Evolutionary conservation across 2,797 vertebrate species (phyloP).

Genomic region (Cossypha dichroa): DNA sequence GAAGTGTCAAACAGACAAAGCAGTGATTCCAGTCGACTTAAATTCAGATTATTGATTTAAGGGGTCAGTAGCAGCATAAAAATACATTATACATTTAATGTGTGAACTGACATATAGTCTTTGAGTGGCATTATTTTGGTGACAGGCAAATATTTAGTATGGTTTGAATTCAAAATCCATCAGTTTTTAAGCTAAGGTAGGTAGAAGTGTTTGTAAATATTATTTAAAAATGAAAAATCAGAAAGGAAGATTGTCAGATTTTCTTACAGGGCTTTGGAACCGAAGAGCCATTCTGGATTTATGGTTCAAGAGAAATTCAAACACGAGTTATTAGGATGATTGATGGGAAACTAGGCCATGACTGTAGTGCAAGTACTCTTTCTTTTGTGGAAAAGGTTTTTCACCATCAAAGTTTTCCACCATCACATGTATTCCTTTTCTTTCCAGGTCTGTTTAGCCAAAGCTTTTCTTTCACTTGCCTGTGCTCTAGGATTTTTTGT

Average conservation of each 20-base stretch:
- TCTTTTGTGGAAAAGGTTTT: neutral
- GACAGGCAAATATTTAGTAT: neutral
- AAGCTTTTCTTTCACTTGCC: neutral
- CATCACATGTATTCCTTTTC: neutral
- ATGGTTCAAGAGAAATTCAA: neutral
- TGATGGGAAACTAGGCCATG: neutral
- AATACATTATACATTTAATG: neutral
- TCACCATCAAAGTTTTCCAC: neutral
- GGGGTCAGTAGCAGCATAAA: constrained; percentile 22
- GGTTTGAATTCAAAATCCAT: neutral
- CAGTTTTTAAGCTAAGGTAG: neutral
- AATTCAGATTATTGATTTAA: constrained; percentile 36
- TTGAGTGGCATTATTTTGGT: neutral
- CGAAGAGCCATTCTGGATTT: neutral
- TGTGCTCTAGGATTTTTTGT: neutral
- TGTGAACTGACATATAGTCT: neutral
- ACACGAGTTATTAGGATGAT: neutral
- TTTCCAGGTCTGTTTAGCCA: neutral
- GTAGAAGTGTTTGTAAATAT: neutral
- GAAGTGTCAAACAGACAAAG: constrained; percentile 1
- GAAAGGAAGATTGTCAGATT: neutral
- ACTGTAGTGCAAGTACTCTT: neutral
- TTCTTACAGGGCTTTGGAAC: neutral
- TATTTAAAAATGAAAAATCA: neutral
- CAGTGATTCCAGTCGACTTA: neutral